Evolutionary conservation across 2,888 invertebrate species (phyloP).

Genomic region (Pristionchus mayeri): DNA sequence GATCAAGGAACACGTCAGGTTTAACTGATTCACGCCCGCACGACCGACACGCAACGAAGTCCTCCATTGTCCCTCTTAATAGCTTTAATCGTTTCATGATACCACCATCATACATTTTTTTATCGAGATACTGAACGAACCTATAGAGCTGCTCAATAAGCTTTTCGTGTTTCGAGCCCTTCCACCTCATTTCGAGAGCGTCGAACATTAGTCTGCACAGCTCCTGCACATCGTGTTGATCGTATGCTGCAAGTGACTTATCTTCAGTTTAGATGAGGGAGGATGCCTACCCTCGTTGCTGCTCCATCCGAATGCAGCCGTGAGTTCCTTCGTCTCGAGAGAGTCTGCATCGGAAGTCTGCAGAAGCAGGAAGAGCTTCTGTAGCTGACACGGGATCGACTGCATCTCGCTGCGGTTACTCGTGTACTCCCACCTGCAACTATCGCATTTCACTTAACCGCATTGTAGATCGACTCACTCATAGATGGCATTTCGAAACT

Average conservation of each 20-base stretch:
- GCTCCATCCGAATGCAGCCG: constrained; percentile 91
- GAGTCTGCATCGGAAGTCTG: constrained; percentile 87
- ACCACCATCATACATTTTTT: background rate
- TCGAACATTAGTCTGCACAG: constrained; percentile 92
- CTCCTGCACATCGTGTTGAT: constrained; percentile 93
- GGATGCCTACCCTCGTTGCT: constrained; percentile 82
- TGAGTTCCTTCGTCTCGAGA: constrained; percentile 89
- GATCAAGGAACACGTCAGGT: constrained; percentile 88
- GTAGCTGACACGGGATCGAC: constrained; percentile 89
- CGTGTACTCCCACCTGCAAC: constrained; percentile 64
- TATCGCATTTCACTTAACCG: background rate
- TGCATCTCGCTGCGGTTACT: constrained; percentile 80
- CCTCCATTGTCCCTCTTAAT: constrained; percentile 83
- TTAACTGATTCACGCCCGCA: constrained; percentile 88
- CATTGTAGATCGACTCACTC: constrained; percentile 65
- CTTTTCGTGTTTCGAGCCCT: constrained; percentile 85
- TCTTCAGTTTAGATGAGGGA: background rate
- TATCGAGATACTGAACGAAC: constrained; percentile 50
- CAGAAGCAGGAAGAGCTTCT: constrained; percentile 87
- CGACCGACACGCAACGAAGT: constrained; percentile 88
- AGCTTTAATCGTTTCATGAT: background rate
- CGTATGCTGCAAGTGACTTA: constrained; percentile 82
- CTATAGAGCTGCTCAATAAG: constrained; percentile 87
- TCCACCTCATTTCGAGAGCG: constrained; percentile 88
- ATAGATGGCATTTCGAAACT: constrained; percentile 90